Evolutionary conservation across 2,797 vertebrate species (phyloP).

Genomic region (Chaunax sp.): DNA sequence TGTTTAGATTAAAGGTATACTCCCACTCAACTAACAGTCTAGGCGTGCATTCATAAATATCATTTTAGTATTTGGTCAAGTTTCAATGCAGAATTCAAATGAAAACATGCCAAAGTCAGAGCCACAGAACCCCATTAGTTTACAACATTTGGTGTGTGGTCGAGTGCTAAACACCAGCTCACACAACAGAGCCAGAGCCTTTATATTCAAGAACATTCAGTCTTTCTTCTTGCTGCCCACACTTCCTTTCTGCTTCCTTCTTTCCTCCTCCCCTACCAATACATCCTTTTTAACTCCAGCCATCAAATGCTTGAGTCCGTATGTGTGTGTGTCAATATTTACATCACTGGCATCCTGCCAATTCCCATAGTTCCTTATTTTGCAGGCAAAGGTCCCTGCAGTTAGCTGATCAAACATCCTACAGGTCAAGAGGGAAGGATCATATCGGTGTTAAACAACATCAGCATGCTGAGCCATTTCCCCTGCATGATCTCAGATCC

Average conservation of each 20-base stretch:
- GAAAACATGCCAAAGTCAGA: too few species aligned
- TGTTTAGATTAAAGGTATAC: too few species aligned
- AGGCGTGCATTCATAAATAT: too few species aligned
- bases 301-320: constrained; percentile 10
- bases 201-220: not conserved
- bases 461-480: constrained; percentile 24
- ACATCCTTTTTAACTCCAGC: not conserved
- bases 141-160: too few species aligned
- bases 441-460: constrained; percentile 32
- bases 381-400: constrained; percentile 7
- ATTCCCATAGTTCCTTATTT: constrained; percentile 1
- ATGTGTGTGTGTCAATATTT: constrained; percentile 27
- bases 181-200: too few species aligned
- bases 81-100: too few species aligned
- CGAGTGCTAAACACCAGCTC: too few species aligned
- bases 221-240: not conserved
- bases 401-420: constrained; percentile 41
- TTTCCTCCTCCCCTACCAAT: too few species aligned
- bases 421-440: constrained; percentile 38
- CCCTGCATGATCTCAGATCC: constrained; percentile 9
- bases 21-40: too few species aligned
- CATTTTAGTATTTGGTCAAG: too few species aligned
- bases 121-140: too few species aligned
- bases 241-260: too few species aligned
- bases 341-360: constrained; percentile 36